Evolutionary conservation across 2,888 invertebrate genomes (phyloP).

Genomic region (Sphaerophoria taeniata): DNA sequence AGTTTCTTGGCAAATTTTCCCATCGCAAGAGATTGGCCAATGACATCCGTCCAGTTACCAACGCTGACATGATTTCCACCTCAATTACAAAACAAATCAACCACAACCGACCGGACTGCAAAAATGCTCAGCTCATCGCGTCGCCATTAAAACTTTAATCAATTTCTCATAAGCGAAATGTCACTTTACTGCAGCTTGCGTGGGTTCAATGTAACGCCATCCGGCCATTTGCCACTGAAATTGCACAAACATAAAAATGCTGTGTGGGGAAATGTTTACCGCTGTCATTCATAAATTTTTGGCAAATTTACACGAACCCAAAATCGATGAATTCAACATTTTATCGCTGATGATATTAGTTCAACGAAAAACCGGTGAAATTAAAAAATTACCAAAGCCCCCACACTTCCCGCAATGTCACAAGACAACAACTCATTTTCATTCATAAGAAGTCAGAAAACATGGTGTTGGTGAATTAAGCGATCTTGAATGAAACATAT

Average conservation of each 20-base stretch:
- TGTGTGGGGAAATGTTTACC: conserved; percentile 13
- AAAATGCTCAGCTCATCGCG: conserved; percentile 30
- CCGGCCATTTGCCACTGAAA: conserved; percentile 16
- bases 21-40: conserved; percentile 14
- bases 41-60: conserved; percentile 13
- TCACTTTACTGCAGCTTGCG: conserved; percentile 56
- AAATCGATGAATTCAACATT: conserved; percentile 66
- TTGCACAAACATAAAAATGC: neutral
- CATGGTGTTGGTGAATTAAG: conserved; percentile 10
- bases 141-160: conserved; percentile 64
- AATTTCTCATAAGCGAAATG: conserved; percentile 60
- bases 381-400: conserved; percentile 29
- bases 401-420: neutral
- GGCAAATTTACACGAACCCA: conserved; percentile 45
- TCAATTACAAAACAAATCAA: conserved; percentile 59
- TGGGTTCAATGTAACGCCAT: conserved; percentile 66
- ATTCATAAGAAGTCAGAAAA: conserved; percentile 46
- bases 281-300: conserved; percentile 40
- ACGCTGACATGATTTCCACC: conserved; percentile 37
- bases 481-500: conserved; percentile 51
- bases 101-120: conserved; percentile 25
- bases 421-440: conserved; percentile 41
- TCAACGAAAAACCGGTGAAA: conserved; percentile 29
- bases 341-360: conserved; percentile 40
- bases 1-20: conserved; percentile 30